Base-by-base conservation (phyloP, 2,888 invertebrate species). In the Nomada ruficornis region DNA sequence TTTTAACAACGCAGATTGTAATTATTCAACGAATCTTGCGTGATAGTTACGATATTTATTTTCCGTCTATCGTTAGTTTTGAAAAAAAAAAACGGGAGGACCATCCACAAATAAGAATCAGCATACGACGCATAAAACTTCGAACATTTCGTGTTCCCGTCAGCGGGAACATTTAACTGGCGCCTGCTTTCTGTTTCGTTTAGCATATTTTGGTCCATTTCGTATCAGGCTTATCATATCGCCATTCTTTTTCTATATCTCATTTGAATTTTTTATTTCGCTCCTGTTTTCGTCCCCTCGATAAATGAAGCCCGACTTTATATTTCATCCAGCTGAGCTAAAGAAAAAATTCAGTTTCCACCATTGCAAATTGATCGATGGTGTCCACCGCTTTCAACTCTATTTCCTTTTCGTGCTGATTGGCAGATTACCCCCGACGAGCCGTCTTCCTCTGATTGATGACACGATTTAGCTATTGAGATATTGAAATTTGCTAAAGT, bases 121-220 rank as follows among this genome's bases (percentile, higher is more conserved):
- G 5, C 47, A 71, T 36, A 76, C 59, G 36, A 54, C 47, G 47
- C 68, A 54, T 59, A 18, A 54, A 55, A 71, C 36, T 62, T 68
- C 63, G 20, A 20, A 64, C 75, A 60, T n/a, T 36, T 20, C 13
- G 3, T 59, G 2, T 29, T 29, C 10, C 11, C 50, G 47, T 67
- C 69, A 54, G 54, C 50, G 54, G 11, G 20, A 60, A 42, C 10
- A 23, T 36, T 59, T 54, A 26, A 64, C 64, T 63, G 73, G 65
- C 72, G 79, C 23, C 70, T 69, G 75, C 65, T 78, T 78, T 64
- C 62, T 62, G 72, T 82, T 77, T 76, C 64, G 59, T 67, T 52
- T 52, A 60, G 20, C 73, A 57, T 74, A 67, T 62, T 80, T 57
- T 73, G 29, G 26, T 65, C 47, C 47, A 11, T 44, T 72, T 29